A percentile compares a stretch with the other conserved stretches of the same genome.
Evolutionary conservation across 2,888 invertebrate genomes (phyloP).

Genomic region (Platerodrilus igneus): DNA sequence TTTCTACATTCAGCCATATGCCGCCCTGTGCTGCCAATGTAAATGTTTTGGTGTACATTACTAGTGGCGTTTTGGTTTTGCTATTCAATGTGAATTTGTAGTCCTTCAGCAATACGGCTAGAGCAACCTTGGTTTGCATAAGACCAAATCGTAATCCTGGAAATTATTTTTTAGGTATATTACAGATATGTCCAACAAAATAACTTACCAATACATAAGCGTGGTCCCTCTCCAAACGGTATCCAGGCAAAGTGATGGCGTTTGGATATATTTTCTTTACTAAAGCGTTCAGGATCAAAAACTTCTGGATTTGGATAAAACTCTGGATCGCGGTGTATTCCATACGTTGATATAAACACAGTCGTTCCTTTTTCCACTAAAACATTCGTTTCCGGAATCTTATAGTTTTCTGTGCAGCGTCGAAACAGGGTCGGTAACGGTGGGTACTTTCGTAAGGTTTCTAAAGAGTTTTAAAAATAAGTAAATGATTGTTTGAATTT

Average conservation of each 20-base stretch:
- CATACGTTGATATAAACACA: constrained; percentile 1
- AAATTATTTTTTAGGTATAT: background rate
- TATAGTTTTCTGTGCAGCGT: constrained; percentile 5
- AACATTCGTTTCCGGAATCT: no score
- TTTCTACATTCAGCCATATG: no score
- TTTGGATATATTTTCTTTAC: constrained; percentile 7
- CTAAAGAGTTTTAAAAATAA: no score
- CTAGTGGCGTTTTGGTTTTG: no score
- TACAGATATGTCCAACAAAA: no score
- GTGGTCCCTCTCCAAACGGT: constrained; percentile 38
- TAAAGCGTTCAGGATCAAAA: constrained; percentile 22
- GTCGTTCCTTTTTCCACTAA: constrained; percentile 1
- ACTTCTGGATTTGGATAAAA: constrained; percentile 15
- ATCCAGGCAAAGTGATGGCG: constrained; percentile 22
- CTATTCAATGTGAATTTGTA: constrained; percentile 17
- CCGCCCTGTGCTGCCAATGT: no score
- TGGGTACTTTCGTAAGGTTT: constrained; percentile 42
- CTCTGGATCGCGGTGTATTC: constrained; percentile 18
- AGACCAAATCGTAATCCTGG: constrained; percentile 26
- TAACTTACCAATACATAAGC: constrained; percentile 36
- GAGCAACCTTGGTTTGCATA: constrained; percentile 25
- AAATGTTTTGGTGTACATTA: no score
- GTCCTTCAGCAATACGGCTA: constrained; percentile 19
- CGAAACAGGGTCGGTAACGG: constrained; percentile 27
- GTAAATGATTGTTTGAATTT: no score